Conservation (phyloP, 2,888 invertebrate species). For the Scaptodrosophila latifasciaeformis region DNA sequence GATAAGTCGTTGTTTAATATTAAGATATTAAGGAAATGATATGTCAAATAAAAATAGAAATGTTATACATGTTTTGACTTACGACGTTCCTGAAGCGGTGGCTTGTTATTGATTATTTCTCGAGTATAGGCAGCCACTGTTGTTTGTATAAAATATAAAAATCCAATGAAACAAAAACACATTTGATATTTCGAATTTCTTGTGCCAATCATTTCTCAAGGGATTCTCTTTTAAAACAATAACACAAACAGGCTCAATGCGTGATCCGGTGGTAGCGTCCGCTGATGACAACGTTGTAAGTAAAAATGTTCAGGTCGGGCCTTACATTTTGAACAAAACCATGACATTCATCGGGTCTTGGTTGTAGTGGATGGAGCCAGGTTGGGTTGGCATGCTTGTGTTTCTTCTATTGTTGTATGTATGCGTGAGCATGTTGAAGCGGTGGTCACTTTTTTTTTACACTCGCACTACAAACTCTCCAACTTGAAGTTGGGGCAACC, state of each 20-base stretch:
- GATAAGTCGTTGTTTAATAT: too few relatives aligned
- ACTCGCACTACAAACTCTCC: slow-evolving; percentile 43
- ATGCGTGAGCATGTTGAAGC: too few relatives aligned
- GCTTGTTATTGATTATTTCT: slow-evolving; percentile 72
- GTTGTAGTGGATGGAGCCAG: slow-evolving; percentile 26
- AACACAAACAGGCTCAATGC: slow-evolving; percentile 5
- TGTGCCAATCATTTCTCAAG: slow-evolving; percentile 31
- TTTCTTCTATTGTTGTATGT: slow-evolving; percentile 4
- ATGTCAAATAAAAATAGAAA: too few relatives aligned
- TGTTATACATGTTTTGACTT: slow-evolving; percentile 60
- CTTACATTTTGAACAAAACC: slow-evolving; percentile 41
- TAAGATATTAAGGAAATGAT: too few relatives aligned
- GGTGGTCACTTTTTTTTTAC: slow-evolving; percentile 37
- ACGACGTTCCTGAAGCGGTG: slow-evolving; percentile 76
- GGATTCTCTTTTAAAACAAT: background rate
- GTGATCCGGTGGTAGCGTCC: slow-evolving; percentile 38
- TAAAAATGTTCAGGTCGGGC: slow-evolving; percentile 44
- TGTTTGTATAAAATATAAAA: slow-evolving; percentile 24
- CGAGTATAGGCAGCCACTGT: slow-evolving; percentile 58
- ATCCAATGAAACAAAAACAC: slow-evolving; percentile 21
- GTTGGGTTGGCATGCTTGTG: too few relatives aligned
- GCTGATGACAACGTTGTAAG: slow-evolving; percentile 41
- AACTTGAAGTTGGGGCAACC: slow-evolving; percentile 26
- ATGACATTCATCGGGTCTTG: slow-evolving; percentile 29
- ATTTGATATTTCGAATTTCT: slow-evolving; percentile 38